Conservation (phyloP, 2,113 vertebrate species). For the Amphiprion ocellaris region DNA sequence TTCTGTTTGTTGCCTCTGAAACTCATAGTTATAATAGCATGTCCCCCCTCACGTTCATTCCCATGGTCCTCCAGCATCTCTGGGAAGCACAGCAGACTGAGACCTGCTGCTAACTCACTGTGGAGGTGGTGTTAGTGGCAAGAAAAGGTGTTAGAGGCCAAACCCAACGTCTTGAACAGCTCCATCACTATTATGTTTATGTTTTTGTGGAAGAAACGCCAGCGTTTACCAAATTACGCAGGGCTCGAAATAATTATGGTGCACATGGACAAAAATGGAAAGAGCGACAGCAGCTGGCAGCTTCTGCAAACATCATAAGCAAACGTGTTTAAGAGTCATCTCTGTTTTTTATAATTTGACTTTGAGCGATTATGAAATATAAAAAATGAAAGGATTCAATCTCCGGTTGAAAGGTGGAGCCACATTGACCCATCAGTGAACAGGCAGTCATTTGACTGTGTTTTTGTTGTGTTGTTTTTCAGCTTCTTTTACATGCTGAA, state of each 20-base stretch:
- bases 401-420: slow-evolving; percentile 1
- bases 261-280: slow-evolving; percentile 52
- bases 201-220: slow-evolving; percentile 57
- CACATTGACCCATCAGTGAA: neutral
- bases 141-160: slow-evolving; percentile 67
- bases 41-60: neutral
- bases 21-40: neutral
- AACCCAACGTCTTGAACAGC: slow-evolving; percentile 62
- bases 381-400: neutral
- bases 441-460: neutral
- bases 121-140: slow-evolving; percentile 62
- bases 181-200: slow-evolving; percentile 55
- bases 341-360: neutral
- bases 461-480: neutral
- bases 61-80: slow-evolving; percentile 14
- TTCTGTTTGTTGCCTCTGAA: slow-evolving; percentile 14
- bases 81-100: slow-evolving; percentile 20
- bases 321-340: slow-evolving; percentile 25
- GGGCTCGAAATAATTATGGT: slow-evolving; percentile 70
- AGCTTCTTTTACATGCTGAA: neutral
- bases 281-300: slow-evolving; percentile 16
- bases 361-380: slow-evolving; percentile 11
- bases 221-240: slow-evolving; percentile 75
- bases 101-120: slow-evolving; percentile 16
- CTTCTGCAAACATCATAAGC: slow-evolving; percentile 32